Evolutionary conservation across 2,797 vertebrate species (phyloP).

Genomic region (Rhynchotus rufescens): DNA sequence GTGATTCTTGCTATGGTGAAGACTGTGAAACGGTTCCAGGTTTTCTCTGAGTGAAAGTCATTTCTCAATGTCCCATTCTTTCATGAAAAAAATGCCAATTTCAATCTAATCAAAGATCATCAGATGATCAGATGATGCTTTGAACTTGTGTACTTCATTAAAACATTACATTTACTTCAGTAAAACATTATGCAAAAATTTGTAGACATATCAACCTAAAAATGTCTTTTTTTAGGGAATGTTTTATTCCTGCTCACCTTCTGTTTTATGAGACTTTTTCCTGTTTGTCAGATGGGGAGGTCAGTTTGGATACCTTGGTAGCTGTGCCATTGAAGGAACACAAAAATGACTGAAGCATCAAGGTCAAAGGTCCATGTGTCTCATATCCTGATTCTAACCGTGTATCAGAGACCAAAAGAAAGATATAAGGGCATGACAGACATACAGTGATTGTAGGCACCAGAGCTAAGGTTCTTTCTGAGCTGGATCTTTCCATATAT

Average conservation of each 20-base stretch:
- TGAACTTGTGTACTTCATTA: not conserved
- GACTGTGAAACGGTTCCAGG: not conserved
- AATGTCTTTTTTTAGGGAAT: not conserved
- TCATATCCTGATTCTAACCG: not conserved
- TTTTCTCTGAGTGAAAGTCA: not conserved
- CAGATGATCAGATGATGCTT: not conserved
- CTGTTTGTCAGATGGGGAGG: not conserved
- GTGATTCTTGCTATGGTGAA: not conserved
- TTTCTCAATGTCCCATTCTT: not conserved
- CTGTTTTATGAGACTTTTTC: not conserved
- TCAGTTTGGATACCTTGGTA: not conserved
- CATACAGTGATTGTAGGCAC: not conserved
- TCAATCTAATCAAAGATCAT: not conserved
- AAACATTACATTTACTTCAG: not conserved
- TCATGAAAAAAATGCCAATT: not conserved
- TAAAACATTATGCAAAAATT: not conserved
- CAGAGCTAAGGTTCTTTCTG: not conserved
- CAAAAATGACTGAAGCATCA: not conserved
- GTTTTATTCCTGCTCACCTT: not conserved
- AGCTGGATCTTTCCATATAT: not conserved
- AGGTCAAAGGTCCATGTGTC: not conserved
- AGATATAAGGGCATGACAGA: accelerated
- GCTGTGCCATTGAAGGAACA: not conserved
- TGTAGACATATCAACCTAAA: not conserved
- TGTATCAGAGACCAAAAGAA: not conserved